Conservation (phyloP, 2,113 vertebrate genomes). For the Nesogale talazaci region DNA sequence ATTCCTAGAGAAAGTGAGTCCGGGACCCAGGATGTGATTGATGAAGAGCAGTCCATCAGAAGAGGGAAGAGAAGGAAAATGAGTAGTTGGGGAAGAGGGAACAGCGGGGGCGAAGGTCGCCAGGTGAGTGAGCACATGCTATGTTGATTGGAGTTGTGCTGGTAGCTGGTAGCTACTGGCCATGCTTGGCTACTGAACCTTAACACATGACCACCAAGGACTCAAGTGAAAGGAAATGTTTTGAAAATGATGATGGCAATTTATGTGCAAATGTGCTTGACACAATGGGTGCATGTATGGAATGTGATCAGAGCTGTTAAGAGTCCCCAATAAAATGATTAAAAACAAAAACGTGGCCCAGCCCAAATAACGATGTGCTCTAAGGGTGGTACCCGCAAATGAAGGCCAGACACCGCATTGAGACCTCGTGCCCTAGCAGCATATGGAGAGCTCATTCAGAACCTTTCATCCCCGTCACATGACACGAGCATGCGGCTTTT, state of each 20-base stretch:
- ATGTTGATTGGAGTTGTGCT: rapidly evolving
- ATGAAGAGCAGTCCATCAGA: not conserved
- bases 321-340: too few relatives aligned
- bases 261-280: too few relatives aligned
- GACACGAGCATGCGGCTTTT: not conserved
- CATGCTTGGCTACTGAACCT: not conserved
- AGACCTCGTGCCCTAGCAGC: conserved; percentile 12
- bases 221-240: too few relatives aligned
- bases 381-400: not conserved
- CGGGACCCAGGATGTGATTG: not conserved
- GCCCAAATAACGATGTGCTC: not conserved
- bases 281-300: too few relatives aligned
- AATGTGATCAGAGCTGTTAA: too few relatives aligned
- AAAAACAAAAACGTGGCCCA: not conserved
- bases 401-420: conserved; percentile 21
- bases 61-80: not conserved
- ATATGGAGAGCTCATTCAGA: not conserved
- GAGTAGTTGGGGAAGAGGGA: not conserved
- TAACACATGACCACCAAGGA: not conserved
- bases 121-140: not conserved
- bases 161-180: not conserved
- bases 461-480: conserved; percentile 2
- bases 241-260: too few relatives aligned
- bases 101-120: not conserved
- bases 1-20: conserved; percentile 14